Percentiles rank a stretch among this genome's conserved stretches.
These are phyloP conservation scores for Phocoena sinus DNA, from an alignment of 2,113 vertebrate species.

Conservation along the genomic window DNA sequence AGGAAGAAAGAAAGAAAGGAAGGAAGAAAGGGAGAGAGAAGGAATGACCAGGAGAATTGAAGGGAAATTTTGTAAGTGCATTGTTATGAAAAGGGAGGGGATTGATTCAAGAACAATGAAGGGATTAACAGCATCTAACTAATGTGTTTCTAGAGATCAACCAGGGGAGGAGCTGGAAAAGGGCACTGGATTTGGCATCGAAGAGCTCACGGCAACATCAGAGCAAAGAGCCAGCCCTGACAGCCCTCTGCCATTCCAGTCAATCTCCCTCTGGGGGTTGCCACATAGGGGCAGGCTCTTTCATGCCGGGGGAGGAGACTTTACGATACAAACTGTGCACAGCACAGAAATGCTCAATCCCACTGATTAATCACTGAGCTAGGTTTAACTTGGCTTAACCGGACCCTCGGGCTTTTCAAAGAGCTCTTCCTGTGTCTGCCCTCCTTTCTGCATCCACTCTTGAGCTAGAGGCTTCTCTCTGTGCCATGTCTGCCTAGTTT, in stretches of 20 bases:
- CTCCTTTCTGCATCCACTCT: neutral
- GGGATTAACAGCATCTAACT: neutral
- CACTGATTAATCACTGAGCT: neutral
- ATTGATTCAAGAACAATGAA: neutral
- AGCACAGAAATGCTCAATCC: neutral
- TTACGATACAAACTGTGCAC: neutral
- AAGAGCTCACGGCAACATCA: neutral
- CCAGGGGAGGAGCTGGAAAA: neutral
- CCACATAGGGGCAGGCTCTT: neutral
- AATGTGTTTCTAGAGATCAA: neutral
- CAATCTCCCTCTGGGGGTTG: neutral
- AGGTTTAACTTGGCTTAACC: neutral
- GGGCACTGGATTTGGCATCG: neutral
- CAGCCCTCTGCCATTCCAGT: neutral
- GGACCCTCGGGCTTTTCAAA: neutral
- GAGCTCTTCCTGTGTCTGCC: neutral
- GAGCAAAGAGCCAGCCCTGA: neutral
- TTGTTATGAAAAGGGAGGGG: neutral
- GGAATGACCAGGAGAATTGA: neutral
- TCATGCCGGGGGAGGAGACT: neutral
- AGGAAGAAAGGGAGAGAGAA: neutral
- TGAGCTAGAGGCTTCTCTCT: neutral
- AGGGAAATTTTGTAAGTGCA: neutral
- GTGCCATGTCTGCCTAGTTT: neutral
- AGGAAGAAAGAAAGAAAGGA: neutral